A percentile compares a stretch with the other conserved stretches of the same genome.
These are phyloP conservation scores for Sphyrna mokarran DNA, from an alignment of 2,113 vertebrate genomes.

Conservation along the genomic window DNA sequence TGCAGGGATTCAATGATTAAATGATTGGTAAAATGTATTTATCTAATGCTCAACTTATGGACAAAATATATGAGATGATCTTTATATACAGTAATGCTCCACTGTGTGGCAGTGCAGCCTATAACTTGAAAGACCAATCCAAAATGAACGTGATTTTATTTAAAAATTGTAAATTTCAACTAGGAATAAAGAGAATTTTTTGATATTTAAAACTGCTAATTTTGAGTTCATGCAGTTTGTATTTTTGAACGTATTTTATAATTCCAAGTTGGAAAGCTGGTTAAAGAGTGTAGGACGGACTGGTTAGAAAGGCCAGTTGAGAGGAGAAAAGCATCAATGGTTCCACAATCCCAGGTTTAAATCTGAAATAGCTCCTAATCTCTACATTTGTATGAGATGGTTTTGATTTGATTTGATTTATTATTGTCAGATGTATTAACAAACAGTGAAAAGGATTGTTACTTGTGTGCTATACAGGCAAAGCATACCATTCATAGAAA, in stretches of 20 bases:
- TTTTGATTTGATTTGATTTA: no score
- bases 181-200: background rate
- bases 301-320: background rate
- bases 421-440: no score
- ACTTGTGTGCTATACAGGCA: no score
- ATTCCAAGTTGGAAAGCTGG: background rate
- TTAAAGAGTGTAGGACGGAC: background rate
- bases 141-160: background rate
- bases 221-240: background rate
- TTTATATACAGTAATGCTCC: background rate
- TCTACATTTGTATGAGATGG: no score
- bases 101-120: background rate
- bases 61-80: background rate
- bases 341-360: background rate
- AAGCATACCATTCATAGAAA: no score
- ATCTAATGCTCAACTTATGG: background rate
- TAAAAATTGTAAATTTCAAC: background rate
- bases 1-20: no score
- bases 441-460: no score
- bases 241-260: background rate
- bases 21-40: background rate
- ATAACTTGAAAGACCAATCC: background rate
- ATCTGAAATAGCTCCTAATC: background rate
- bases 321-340: background rate
- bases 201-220: background rate